Evolutionary conservation across 2,888 invertebrate species (phyloP).

Genomic region (Epinotia ramella): DNA sequence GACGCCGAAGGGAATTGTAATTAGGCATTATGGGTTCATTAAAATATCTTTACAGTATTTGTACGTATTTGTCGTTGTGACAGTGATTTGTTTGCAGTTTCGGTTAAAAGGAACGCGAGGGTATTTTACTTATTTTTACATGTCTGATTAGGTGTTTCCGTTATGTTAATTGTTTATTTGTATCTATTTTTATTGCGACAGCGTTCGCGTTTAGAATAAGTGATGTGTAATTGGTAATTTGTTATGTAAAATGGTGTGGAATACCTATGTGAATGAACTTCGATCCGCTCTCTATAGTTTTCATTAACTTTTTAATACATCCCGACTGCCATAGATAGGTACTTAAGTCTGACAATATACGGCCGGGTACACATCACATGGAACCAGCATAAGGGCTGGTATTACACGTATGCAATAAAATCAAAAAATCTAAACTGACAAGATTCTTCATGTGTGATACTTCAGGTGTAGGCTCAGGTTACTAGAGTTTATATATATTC

Average conservation of each 20-base stretch:
- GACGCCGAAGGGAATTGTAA: slow-evolving; percentile 68
- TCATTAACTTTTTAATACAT: no score
- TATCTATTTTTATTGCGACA: background rate
- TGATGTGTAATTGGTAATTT: background rate
- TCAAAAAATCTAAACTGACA: no score
- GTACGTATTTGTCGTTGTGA: slow-evolving; percentile 68
- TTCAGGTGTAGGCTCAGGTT: no score
- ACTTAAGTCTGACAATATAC: no score
- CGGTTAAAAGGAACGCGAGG: slow-evolving; percentile 56
- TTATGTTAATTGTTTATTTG: slow-evolving; percentile 14
- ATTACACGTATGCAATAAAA: no score
- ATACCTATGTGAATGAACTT: background rate
- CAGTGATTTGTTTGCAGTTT: slow-evolving; percentile 75
- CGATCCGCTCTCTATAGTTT: no score
- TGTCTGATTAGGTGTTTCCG: slow-evolving; percentile 43
- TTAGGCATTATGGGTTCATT: slow-evolving; percentile 75
- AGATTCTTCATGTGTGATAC: no score
- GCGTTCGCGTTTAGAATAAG: background rate
- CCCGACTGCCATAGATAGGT: no score
- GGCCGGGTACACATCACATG: no score
- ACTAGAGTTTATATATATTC: no score
- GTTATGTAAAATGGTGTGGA: slow-evolving; percentile 13
- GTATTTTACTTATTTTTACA: slow-evolving; percentile 31
- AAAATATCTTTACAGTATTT: slow-evolving; percentile 65
- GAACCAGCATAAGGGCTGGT: no score